Conservation (phyloP, 2,888 invertebrate species). For the Vandiemenella viatica region DNA sequence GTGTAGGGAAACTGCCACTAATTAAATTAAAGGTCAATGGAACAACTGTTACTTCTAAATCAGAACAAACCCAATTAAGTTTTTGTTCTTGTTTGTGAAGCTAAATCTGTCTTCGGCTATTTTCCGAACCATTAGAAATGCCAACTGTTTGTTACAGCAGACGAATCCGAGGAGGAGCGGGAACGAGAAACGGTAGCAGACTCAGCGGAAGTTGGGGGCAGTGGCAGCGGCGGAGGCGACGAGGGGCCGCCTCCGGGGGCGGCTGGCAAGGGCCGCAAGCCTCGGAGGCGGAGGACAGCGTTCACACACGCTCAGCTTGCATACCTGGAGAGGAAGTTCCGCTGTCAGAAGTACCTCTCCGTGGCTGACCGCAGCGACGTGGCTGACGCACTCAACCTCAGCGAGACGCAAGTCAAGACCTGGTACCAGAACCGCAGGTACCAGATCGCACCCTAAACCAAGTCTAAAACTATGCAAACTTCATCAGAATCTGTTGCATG, state of each 20-base stretch:
- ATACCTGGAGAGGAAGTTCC: slow-evolving; percentile 79
- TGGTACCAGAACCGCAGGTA: slow-evolving; percentile 87
- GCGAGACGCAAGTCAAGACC: slow-evolving; percentile 90
- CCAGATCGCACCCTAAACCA: too few species aligned
- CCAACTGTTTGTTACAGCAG: not conserved
- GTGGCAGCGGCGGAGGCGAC: slow-evolving; percentile 25
- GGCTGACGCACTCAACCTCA: slow-evolving; percentile 73
- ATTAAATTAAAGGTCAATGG: too few species aligned
- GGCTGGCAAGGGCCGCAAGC: slow-evolving; percentile 38
- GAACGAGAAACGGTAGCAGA: slow-evolving; percentile 19
- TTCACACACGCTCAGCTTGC: slow-evolving; percentile 90
- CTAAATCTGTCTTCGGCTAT: too few species aligned
- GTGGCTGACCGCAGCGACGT: slow-evolving; percentile 88
- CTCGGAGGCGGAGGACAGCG: slow-evolving; percentile 71
- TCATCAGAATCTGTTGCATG: too few species aligned
- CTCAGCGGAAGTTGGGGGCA: slow-evolving; percentile 27
- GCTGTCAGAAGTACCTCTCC: slow-evolving; percentile 85
- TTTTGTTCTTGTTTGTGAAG: too few species aligned
- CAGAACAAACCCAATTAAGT: too few species aligned
- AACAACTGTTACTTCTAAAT: too few species aligned
- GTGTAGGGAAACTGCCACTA: too few species aligned
- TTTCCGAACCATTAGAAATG: too few species aligned
- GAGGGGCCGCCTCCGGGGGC: slow-evolving; percentile 10
- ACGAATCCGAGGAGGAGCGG: slow-evolving; percentile 10
- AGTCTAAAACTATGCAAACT: too few species aligned